Conservation (phyloP, 2,888 invertebrate species). For the Apamea crenata region DNA sequence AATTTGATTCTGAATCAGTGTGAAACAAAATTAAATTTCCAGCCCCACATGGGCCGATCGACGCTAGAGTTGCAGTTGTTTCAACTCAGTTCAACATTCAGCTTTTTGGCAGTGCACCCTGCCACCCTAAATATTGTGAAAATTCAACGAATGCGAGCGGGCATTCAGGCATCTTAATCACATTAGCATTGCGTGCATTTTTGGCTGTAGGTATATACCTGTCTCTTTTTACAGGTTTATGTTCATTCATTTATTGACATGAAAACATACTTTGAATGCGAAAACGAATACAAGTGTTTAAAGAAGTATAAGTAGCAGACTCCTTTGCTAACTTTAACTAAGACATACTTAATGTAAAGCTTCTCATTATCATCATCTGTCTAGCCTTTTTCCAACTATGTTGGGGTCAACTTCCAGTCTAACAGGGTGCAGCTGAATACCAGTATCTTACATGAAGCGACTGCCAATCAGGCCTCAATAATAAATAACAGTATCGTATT, state of each 20-base stretch:
- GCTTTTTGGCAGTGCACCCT: conserved; percentile 28
- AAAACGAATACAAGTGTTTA: background rate
- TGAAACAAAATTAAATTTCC: background rate
- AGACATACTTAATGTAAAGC: background rate
- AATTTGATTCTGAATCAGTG: background rate
- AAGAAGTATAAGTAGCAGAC: background rate
- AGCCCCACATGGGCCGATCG: background rate
- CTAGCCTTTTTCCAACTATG: too few species aligned
- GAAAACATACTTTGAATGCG: background rate
- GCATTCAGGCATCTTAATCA: conserved; percentile 45
- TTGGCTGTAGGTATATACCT: background rate
- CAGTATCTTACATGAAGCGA: background rate
- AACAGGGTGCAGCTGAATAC: background rate
- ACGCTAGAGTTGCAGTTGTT: background rate
- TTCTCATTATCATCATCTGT: background rate
- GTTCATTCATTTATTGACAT: background rate
- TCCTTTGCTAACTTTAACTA: too few species aligned
- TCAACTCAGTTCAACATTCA: conserved; percentile 4
- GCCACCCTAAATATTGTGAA: conserved; percentile 36
- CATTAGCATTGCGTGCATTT: conserved; percentile 17
- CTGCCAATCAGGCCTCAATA: background rate
- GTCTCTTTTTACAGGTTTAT: background rate
- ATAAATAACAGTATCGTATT: too few species aligned
- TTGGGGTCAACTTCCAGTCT: background rate
- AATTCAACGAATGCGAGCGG: conserved; percentile 21